Evolutionary conservation across 2,113 vertebrate species (phyloP), one percentile per base, ranked within the genome.

Genomic region (Corythornis cristatus): DNA sequence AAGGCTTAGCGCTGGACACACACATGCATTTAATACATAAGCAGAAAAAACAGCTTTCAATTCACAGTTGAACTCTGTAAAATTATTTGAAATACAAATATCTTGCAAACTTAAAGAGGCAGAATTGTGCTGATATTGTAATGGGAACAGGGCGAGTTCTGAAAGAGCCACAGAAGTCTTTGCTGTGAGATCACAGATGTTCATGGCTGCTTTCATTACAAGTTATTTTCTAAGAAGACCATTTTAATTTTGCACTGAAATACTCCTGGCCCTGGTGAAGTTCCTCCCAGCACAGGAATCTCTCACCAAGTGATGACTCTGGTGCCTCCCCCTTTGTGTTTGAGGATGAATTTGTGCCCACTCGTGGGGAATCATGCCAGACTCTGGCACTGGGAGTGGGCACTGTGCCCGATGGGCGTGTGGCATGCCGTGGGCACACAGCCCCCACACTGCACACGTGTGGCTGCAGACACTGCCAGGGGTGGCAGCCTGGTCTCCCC

Each of bases 141-240:
- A 58, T n/a, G 46, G 81, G 51, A 88, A 74, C 14, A 7, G 78
- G 81, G 75, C 73, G 58, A 51, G 90, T 93, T 89, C 86, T 73
- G 5, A 89, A 79, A 83, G 20, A 87, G 54, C 58, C 31, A 18
- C 74, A 79, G 26, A 93, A 60, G 65, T 31, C 79, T 94, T 94
- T 85, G 75, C 92, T 86, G 76, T 57, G 74, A 50, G 91, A 92
- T 85, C 91, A 85, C 93, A 94, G 81, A 86, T 87, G 81, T 86
- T 93, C 13, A 5, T 16, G 51, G 81, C 46, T 73, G 64, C 75
- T 86, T 83, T 93, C 79, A 64, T 22, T 62, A 57, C 0, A 2
- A 43, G 89, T 89, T 92, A 89, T 96, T 83, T 70, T 72, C 82
- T 92, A 60, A 79, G 89, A 87, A 79, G 82, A 58, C 35, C 19